Percentiles rank a stretch among this genome's conserved stretches.
Conservation (phyloP, 2,888 invertebrate species). For the Liposcelis brunnea region DNA sequence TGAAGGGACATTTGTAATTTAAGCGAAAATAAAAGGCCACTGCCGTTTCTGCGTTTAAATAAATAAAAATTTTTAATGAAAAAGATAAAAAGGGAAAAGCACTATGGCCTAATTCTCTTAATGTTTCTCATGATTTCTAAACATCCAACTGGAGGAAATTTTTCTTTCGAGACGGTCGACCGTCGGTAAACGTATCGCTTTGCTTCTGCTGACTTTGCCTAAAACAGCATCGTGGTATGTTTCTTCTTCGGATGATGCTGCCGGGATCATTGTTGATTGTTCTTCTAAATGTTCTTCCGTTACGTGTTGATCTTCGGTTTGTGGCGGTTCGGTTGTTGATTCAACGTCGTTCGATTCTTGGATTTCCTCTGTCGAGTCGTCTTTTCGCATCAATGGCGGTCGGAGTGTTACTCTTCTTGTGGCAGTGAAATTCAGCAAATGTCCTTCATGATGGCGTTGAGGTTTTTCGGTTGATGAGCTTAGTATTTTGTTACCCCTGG, state of each 20-base stretch:
- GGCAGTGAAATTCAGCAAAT: conserved; percentile 3
- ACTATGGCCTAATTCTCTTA: no score
- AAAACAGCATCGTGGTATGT: conserved; percentile 2
- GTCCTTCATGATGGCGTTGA: conserved; percentile 1
- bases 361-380: not conserved
- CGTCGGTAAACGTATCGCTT: conserved; percentile 2
- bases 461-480: conserved; percentile 6
- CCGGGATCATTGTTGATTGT: not conserved
- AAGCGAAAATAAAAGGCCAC: conserved; percentile 25
- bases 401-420: conserved; percentile 4
- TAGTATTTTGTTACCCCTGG: conserved; percentile 4
- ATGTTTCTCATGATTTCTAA: no score
- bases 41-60: conserved; percentile 31
- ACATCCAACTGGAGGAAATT: conserved; percentile 3
- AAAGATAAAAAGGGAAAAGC: not conserved
- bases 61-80: conserved; percentile 2
- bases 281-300: not conserved
- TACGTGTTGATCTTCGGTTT: not conserved
- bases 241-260: not conserved
- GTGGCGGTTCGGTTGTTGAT: not conserved
- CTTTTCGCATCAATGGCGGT: conserved; percentile 4
- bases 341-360: not conserved
- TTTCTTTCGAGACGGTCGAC: conserved; percentile 5
- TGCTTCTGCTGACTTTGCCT: conserved; percentile 8
- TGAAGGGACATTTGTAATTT: not conserved